Base-by-base conservation (phyloP, 2,797 vertebrate genomes). In the Sebastes vulpes region DNA sequence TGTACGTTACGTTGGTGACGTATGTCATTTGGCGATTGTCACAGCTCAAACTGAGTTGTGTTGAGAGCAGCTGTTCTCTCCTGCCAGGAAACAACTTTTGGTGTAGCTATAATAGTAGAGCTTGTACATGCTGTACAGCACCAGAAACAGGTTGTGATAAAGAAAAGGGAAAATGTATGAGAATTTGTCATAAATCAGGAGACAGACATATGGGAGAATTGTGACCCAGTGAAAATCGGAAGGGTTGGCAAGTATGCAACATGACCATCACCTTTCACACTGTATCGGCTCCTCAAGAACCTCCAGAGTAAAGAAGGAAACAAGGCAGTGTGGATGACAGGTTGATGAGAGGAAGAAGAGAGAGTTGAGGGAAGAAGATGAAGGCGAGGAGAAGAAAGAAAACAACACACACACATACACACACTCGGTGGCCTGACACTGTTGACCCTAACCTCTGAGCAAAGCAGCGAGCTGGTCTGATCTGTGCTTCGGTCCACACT, bases 381-480 rank as follows among this genome's bases (percentile, higher is more conserved):
- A 66, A 54, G 35, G n/a, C 4, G 0, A 57, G 9, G 3, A 25
- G 42, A 59, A 28, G 32, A 67, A 52, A 60, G n/a, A 59, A 75
- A 9, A 65, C 12, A 46, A 42, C 38, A 42, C 38, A 16, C 38
- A 61, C 12, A 61, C 38, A 16, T 14, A 61, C 12, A 61, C 10
- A 35, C 21, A 59, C 70, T 46, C 72, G 2, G 38, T 54, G 52
- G 20, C 50, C 54, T 74, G 61, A 68, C 53, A 59, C 50, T 48
- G 7, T 72, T 70, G 74, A 81, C 78, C 72, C 64, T 20, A 25
- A 82, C 74, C 77, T 61, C 46, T 12, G 58, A 82, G 65, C 53
- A 54, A 72, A 84, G 82, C 77, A 35, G 16, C 14, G 5, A 23
- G 63, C 64, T 25, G 61, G 8, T 75, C 48, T 74, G 79, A 82